Evolutionary conservation across 1,140 invertebrate species (phyloP).

Genomic region (Trichomalopsis sarcophagae): DNA sequence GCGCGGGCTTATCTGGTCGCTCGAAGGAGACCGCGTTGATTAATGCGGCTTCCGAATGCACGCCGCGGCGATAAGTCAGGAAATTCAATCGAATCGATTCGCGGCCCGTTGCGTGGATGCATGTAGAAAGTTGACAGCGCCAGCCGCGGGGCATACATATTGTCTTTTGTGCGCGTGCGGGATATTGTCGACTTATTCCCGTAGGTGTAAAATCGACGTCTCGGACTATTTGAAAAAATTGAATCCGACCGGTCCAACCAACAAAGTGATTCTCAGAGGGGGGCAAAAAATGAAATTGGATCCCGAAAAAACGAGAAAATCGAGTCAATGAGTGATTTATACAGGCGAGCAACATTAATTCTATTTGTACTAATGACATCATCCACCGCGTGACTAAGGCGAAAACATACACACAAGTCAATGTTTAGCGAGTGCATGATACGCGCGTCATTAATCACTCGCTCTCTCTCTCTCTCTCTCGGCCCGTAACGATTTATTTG

Average conservation of each 20-base stretch:
- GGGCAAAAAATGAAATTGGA: too few relatives aligned
- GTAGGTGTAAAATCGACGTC: background rate
- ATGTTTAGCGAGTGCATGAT: background rate
- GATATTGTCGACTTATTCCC: background rate
- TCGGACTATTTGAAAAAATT: background rate
- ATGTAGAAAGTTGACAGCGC: background rate
- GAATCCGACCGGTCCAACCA: too few relatives aligned
- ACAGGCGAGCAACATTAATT: background rate
- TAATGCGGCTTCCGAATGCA: conserved; percentile 9
- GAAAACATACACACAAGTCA: background rate
- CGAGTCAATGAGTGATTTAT: background rate
- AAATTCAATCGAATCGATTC: conserved; percentile 8
- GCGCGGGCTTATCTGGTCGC: background rate
- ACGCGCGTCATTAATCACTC: background rate
- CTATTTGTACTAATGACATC: background rate
- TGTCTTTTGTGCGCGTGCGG: background rate
- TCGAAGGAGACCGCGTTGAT: background rate
- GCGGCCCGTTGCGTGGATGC: background rate
- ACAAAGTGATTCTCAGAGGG: too few relatives aligned
- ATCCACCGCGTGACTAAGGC: background rate
- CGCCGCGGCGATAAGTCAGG: background rate
- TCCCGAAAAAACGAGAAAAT: background rate
- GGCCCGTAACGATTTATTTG: background rate
- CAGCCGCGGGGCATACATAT: background rate
- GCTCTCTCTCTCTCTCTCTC: background rate